Evolutionary conservation across 2,888 invertebrate species (phyloP).

Genomic region (Chaetoderma sp.): DNA sequence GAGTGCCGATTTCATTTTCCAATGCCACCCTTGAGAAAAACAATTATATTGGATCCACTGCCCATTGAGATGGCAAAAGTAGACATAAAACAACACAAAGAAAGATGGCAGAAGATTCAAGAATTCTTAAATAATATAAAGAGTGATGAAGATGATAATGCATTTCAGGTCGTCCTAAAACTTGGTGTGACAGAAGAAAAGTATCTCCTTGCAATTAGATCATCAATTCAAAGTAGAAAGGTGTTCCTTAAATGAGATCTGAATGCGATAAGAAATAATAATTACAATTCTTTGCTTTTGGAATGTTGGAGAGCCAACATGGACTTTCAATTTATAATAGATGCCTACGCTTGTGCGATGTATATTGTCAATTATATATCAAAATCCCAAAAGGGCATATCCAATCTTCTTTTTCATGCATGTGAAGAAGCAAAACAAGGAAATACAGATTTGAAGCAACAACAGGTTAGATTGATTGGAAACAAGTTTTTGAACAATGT

Average conservation of each 20-base stretch:
- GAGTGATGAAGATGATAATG: neutral
- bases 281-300: conserved; percentile 11
- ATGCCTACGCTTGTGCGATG: conserved; percentile 11
- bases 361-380: conserved; percentile 4
- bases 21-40: conserved; percentile 10
- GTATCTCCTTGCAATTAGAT: neutral
- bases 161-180: neutral
- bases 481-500: conserved; percentile 3
- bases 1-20: conserved; percentile 18
- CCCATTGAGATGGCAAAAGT: neutral
- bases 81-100: neutral
- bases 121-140: neutral
- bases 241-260: conserved; percentile 15
- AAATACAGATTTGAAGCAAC: neutral
- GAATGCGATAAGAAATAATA: conserved; percentile 6
- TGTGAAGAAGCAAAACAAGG: neutral
- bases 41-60: conserved; percentile 15
- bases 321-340: conserved; percentile 18
- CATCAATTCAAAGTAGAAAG: conserved; percentile 5
- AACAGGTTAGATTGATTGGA: conserved; percentile 3
- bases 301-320: conserved; percentile 15
- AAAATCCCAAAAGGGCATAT: conserved; percentile 1
- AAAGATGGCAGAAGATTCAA: neutral
- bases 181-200: neutral
- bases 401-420: neutral